These are phyloP conservation scores for Odontamblyopus lacepedii DNA, from an alignment of 2,797 vertebrate species.

Conservation along the genomic window DNA sequence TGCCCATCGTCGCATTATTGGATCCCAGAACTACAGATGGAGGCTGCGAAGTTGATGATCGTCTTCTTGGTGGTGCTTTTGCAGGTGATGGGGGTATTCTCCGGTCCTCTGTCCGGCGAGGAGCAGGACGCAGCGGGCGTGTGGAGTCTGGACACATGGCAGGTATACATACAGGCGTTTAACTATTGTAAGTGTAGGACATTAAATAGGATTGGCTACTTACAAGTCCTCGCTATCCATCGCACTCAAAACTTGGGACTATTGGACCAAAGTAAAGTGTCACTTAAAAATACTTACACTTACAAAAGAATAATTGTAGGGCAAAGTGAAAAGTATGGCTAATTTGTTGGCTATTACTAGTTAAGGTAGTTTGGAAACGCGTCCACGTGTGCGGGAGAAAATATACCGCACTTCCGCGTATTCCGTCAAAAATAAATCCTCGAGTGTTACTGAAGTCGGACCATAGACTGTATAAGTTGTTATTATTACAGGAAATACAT, in stretches of 20 bases:
- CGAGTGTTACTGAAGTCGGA: no score
- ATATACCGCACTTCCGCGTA: not conserved
- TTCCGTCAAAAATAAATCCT: not conserved
- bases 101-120: constrained; percentile 35
- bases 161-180: constrained; percentile 46
- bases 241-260: not conserved
- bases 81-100: constrained; percentile 55
- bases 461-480: not conserved
- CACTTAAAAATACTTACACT: not conserved
- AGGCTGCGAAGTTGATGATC: constrained; percentile 54
- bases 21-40: constrained; percentile 46
- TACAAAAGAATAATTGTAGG: not conserved
- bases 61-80: constrained; percentile 57
- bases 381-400: not conserved
- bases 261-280: not conserved
- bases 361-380: not conserved
- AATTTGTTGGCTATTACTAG: not conserved
- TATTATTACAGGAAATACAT: not conserved
- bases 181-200: not conserved
- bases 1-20: not conserved
- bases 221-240: not conserved
- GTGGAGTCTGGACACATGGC: constrained; percentile 64
- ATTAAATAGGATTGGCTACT: not conserved
- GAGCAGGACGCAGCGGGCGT: constrained; percentile 46
- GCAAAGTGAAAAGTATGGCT: not conserved